A percentile compares a stretch with the other conserved stretches of the same genome.
phyloP scores from a whole-genome alignment of 2,888 invertebrate genomes.

The Habroteleia sp. region DNA sequence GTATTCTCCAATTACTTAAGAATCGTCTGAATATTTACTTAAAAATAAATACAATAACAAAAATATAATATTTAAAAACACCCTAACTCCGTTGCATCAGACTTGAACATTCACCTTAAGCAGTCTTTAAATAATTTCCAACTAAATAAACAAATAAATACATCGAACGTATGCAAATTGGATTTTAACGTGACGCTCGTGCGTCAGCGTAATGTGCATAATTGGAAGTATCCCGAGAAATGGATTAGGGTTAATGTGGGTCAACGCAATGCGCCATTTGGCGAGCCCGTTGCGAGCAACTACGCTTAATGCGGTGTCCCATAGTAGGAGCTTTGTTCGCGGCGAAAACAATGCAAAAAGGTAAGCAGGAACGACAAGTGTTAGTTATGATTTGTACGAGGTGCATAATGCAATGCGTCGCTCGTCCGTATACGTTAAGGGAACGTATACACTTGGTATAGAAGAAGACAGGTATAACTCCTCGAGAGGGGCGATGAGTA shows the following conservation, averaged over 20 bases:
- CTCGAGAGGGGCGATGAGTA: conserved; percentile 75
- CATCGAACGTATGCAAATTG: no score
- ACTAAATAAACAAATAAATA: no score
- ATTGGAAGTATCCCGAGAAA: not conserved
- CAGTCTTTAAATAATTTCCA: no score
- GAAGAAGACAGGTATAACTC: conserved; percentile 69
- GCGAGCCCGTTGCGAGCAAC: not conserved
- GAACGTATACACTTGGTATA: conserved; percentile 70
- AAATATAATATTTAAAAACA: no score
- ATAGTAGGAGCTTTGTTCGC: conserved; percentile 36
- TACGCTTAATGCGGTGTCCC: not conserved
- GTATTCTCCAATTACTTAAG: no score
- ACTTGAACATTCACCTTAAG: no score
- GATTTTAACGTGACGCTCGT: no score
- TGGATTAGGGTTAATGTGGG: conserved; percentile 11
- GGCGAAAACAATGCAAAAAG: conserved; percentile 46
- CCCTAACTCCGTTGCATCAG: no score
- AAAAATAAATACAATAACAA: no score
- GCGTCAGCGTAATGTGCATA: no score
- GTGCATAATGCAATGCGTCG: conserved; percentile 46
- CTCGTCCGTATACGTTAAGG: conserved; percentile 22
- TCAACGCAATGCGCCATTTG: conserved; percentile 9
- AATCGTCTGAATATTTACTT: no score
- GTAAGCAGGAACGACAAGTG: conserved; percentile 53
- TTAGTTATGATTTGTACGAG: conserved; percentile 57